Base-by-base conservation (phyloP, 2,888 invertebrate genomes). In the Drosophila percnosoma region DNA sequence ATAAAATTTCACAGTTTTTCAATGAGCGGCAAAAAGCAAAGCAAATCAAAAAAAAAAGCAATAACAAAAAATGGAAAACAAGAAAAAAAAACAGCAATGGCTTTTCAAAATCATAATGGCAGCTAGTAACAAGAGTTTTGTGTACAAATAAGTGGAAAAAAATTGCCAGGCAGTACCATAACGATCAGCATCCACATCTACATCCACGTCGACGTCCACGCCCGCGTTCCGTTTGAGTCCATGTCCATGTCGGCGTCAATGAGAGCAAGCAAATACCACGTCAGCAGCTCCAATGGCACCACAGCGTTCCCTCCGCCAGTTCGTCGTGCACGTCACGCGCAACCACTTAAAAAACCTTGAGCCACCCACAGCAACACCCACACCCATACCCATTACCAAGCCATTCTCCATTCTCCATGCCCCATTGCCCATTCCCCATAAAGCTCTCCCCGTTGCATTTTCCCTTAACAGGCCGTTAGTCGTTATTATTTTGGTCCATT, bases 81-180 rank as follows among this genome's bases (percentile, higher is more conserved):
- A 64, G 49, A 34, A 55, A 62, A 68, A 71, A 71, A 73, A 68
- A 64, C 74, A 68, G 78, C 89, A 91, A 91, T 91, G 91, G 91
- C 90, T 91, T 91, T 91, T 91, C 86, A 91, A 91, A 91, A 91
- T 89, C 91, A 91, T 91, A 91, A 91, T 91, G 91, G 91, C 91
- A 91, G 91, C 91, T 91, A 89, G 91, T 91, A 91, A 91, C 91
- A 89, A 91, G 91, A 89, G 90, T 89, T 91, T 87, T 89, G 87
- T 87, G 89, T 80, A 87, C 88, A 85, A 85, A 83, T 82, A 88
- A 76, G 84, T 73, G 83, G 74, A 71, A 74, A 82, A 75, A 80
- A 72, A 81, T 68, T 78, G 78, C 74, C 73, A 78, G 76, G 68
- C 75, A 70, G 45, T 8, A 68, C 61, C 70, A 71, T 68, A 57